Base-by-base conservation (phyloP, 2,888 invertebrate genomes). In the Dynastes maya region DNA sequence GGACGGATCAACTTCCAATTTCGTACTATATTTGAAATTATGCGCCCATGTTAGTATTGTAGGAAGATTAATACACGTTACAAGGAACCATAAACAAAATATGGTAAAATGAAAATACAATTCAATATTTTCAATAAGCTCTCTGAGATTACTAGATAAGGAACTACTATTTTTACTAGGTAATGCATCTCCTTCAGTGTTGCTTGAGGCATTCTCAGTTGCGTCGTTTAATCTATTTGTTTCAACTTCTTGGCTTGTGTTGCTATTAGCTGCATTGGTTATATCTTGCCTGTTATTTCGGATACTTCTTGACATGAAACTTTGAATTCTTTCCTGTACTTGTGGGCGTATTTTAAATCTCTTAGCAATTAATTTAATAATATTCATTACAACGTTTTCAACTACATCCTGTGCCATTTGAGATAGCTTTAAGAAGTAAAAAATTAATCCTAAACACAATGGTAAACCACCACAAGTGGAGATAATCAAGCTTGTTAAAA, bases 11-110 rank as follows among this genome's bases (percentile, higher is more conserved):
- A 92, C 91, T 76, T 90, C 88, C 78, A 94, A 87, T 29, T 89
- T 87, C 84, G 90, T 90, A 83, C 88, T 90, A 83, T 90, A 91
- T 82, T 92, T 92, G 84, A 93, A 95, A 89, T 94, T 95, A 85
- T 93, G 93, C 0, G 95, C 94, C 96, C 96, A 96, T 4, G 95
- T 94, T 61, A 96, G 86, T 16, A 94, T 91, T 61, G 93, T 92
- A 0, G 96, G 96, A 11, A 94, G 82, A 88, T 94, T 95, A 55
- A 95, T 88, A n/a, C 92, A 81, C 0, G 95, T 90, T 45, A 93
- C 90, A 16, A 92, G 86, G 75, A 92, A 85, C 91, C 95, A 94
- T 82, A 96, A 85, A 74, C 94, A 89, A 83, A 96, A 93, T 83
- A 95, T 86, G 79, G 94, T 92, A 84, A 95, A 91, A 85, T 96